Base-by-base conservation (phyloP, 2,797 vertebrate genomes). In the Falco columbarius region DNA sequence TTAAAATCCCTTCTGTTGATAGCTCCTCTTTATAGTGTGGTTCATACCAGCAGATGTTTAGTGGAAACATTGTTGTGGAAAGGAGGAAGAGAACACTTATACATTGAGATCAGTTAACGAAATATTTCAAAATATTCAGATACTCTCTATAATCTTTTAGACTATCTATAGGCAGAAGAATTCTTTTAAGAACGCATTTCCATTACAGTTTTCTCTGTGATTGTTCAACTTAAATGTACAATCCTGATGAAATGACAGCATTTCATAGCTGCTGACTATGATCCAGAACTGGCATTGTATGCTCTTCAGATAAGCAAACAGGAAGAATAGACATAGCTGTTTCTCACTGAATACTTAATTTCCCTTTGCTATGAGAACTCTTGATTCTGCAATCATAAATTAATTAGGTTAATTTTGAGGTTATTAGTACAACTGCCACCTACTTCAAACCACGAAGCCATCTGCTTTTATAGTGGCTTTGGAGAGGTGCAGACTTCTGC, bases 1-100 rank as follows among this genome's bases (percentile, higher is more conserved):
- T 97, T 91, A 74, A 89, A 91, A 92, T 86, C 86, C 82, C 86
- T 90, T 94, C 88, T 84, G 85, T 47, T 92, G 58, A 79, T 86
- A 93, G 34, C 46, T 96, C 19, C 17, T 81, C 66, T 91, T 94
- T 94, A 79, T 59, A 95, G 19, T 30, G 27, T 82, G 61, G 54
- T 89, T 95, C 67, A 75, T 77, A 73, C 30, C 20, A 56, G 56
- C 80, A 77, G 83, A 81, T 72, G 49, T 87, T 93, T 82, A 94
- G 75, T 61, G 26, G 71, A 70, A 91, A 59, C 46, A 63, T 36
- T 47, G 58, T 95, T 77, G 59, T 71, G 79, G 67, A 89, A 87
- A 40, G 30, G 40, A 94, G 17, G 20, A 79, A 68, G 55, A 47
- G 27, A 77, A 44, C 18, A 30, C 29, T 91, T 58, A 72, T 77